Conservation (phyloP, 2,797 vertebrate species). For the Rhinoraja longicauda region DNA sequence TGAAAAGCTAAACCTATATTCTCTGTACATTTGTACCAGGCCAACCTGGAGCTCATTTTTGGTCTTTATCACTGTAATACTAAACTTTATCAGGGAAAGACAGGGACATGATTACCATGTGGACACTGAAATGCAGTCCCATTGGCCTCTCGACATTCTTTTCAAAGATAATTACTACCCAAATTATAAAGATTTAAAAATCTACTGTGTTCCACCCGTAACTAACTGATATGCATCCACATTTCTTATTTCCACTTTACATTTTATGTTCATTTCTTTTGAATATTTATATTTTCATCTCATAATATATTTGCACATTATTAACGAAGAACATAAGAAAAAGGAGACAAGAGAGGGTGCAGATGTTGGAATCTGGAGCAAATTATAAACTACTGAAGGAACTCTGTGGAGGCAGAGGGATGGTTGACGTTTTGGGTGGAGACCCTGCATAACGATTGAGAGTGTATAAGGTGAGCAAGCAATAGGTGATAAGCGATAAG, state of each 20-base stretch:
- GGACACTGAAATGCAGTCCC: not conserved
- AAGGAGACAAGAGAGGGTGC: too few species aligned
- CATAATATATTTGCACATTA: not conserved
- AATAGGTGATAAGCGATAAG: too few species aligned
- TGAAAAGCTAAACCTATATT: not conserved
- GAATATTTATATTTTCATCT: not conserved
- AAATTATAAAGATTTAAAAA: not conserved
- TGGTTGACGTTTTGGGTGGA: too few species aligned
- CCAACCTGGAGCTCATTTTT: not conserved
- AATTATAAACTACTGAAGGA: too few species aligned
- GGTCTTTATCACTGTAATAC: not conserved
- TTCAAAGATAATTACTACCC: not conserved
- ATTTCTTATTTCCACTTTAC: not conserved
- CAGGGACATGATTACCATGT: not conserved
- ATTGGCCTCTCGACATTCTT: not conserved
- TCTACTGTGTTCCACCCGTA: not conserved
- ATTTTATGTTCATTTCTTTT: not conserved
- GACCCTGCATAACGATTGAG: too few species aligned
- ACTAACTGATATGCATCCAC: not conserved
- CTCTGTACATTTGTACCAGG: not conserved
- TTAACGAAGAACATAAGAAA: not conserved
- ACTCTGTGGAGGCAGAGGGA: too few species aligned
- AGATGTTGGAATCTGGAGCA: too few species aligned
- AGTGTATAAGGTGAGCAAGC: too few species aligned
- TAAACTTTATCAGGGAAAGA: not conserved